Percentiles rank a stretch among this genome's conserved stretches.
Evolutionary conservation across 2,797 vertebrate species (phyloP).

Genomic region (Artibeus lituratus): DNA sequence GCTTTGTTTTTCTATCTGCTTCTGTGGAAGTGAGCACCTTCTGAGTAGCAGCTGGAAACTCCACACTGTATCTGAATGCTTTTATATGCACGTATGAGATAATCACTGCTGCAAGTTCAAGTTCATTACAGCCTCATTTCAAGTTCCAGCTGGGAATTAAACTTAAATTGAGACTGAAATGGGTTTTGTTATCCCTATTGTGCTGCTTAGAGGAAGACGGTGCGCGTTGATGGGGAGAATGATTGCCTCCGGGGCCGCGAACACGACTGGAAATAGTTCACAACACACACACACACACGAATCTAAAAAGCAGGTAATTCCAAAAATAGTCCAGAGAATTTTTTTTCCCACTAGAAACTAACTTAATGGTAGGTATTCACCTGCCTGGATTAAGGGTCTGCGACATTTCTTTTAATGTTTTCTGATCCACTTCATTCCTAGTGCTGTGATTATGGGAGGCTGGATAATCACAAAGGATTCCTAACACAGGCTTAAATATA

Average conservation of each 20-base stretch:
- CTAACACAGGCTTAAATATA: background rate
- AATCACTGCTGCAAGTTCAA: slow-evolving; percentile 61
- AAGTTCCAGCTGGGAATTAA: slow-evolving; percentile 73
- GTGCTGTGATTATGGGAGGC: background rate
- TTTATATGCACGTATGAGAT: slow-evolving; percentile 30
- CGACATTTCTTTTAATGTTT: background rate
- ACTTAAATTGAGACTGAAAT: slow-evolving; percentile 70
- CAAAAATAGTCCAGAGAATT: background rate
- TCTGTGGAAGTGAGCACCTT: background rate
- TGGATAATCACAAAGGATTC: background rate
- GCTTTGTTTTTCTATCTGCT: background rate
- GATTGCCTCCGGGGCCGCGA: slow-evolving; percentile 51
- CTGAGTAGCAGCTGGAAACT: background rate
- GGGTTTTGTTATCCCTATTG: slow-evolving; percentile 63
- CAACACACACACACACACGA: background rate
- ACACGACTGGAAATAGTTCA: background rate
- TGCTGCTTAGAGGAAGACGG: slow-evolving; percentile 26
- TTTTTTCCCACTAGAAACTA: background rate
- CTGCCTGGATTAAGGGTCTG: background rate
- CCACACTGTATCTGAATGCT: background rate
- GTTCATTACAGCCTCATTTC: slow-evolving; percentile 69
- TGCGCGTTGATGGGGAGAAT: slow-evolving; percentile 30
- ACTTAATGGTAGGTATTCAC: background rate
- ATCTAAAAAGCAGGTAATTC: background rate
- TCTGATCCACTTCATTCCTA: background rate